Base-by-base conservation (phyloP, 2,797 vertebrate species). In the Scomberomorus guttatus region DNA sequence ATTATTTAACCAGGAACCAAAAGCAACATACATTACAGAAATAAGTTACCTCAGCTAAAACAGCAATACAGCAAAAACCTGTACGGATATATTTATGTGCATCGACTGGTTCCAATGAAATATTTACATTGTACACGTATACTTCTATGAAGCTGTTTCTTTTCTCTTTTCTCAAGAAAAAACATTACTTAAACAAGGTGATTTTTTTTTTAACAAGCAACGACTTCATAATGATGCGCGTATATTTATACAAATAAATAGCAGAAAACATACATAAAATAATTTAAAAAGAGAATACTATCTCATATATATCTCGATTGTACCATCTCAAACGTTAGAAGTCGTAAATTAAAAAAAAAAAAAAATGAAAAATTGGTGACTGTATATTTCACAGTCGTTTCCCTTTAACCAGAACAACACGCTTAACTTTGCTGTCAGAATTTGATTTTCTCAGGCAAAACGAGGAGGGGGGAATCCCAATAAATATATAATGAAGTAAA, bases 401-500 rank as follows among this genome's bases (percentile, higher is more conserved):
- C 88, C 90, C 90, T 90, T 90, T 91, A 89, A 88, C 75, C 85
- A 91, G 84, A 90, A 90, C 90, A 91, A 91, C 84, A 89, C 86
- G 88, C 91, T 90, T 81, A 87, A 87, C 91, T 92, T 92, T 87
- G 90, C 91, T 94, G 89, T 94, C 91, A 94, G 87, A 94, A 93
- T 94, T 92, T 85, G 94, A 95, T 95, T 95, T 95, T 95, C 94
- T 95, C 93, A 90, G 92, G 92, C 91, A 94, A 94, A 95, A 94
- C 85, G 80, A 92, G 39, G 90, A 89, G 93, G 91, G 92, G 92
- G 96, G 96, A 97, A 97, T 96, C 96, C 97, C 97, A 96, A 97
- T 97, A 98, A 98, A 97, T 98, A 98, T 97, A 96, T 97, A 98
- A 97, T 94, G 91, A 97, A 95, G 96, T 97, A 98, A 98, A 98